phyloP scores from a whole-genome alignment of 2,797 vertebrate genomes.

The Bucorvus abyssinicus region DNA sequence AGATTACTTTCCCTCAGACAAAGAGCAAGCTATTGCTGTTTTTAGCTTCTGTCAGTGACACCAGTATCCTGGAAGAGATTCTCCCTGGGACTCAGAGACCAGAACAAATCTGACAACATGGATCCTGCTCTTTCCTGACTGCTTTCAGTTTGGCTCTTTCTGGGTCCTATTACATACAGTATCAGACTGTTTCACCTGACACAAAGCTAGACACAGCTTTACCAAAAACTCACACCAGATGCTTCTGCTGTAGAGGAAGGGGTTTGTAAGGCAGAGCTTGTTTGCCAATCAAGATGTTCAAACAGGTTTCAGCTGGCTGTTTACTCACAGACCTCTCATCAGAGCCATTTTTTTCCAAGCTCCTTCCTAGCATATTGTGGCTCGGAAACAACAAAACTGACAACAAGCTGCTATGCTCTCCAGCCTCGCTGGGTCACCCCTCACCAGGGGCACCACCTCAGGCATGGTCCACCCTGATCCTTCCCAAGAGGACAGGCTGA shows the following conservation, averaged over 20 bases:
- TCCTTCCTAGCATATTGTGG: not conserved
- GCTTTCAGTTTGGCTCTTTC: not conserved
- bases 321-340: not conserved
- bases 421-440: not conserved
- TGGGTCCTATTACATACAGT: not conserved
- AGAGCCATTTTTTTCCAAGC: not conserved
- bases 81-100: not conserved
- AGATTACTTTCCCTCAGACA: not conserved
- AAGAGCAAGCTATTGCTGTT: not conserved
- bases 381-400: slow-evolving; percentile 20
- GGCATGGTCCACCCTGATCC: not conserved
- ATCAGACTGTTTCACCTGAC: not conserved
- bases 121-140: not conserved
- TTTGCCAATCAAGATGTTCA: not conserved
- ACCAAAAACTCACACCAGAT: not conserved
- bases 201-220: not conserved
- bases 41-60: not conserved
- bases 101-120: rapidly evolving
- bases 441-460: rapidly evolving
- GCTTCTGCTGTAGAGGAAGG: not conserved
- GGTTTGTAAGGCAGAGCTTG: not conserved
- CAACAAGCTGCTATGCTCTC: not conserved
- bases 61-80: not conserved
- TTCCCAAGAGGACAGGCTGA: not conserved
- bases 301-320: not conserved